Evolutionary conservation across 2,113 vertebrate genomes (phyloP).

Genomic region (Erythrolamprus reginae): DNA sequence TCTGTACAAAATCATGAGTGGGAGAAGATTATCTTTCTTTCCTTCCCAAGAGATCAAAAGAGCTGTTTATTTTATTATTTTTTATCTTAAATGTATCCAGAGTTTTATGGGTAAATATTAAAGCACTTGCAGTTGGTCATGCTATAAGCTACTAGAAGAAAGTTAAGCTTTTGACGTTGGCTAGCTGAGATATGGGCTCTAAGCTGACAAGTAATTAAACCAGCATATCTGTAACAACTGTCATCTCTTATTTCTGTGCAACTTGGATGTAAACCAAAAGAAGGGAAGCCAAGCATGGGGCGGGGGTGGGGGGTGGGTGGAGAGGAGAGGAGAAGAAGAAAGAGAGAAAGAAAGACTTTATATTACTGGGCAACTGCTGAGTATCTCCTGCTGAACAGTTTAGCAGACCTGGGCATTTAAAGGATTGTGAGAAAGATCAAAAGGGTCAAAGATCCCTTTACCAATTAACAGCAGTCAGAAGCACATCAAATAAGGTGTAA

Average conservation of each 20-base stretch:
- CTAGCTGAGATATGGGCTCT: conserved; percentile 90
- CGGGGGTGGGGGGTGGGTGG: neutral
- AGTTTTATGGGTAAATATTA: conserved; percentile 82
- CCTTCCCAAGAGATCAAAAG: conserved; percentile 71
- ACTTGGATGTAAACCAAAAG: conserved; percentile 91
- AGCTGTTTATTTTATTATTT: conserved; percentile 64
- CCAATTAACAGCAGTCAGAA: conserved; percentile 85
- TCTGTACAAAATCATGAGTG: conserved; percentile 10
- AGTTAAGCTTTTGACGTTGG: conserved; percentile 89
- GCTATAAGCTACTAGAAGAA: conserved; percentile 91
- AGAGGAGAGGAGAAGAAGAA: conserved; percentile 32
- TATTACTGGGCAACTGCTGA: conserved; percentile 78
- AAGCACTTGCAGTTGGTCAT: conserved; percentile 90
- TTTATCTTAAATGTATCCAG: conserved; percentile 85
- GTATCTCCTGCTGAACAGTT: conserved; percentile 83
- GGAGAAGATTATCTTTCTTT: conserved; percentile 31
- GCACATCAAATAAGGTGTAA: conserved; percentile 88
- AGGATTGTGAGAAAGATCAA: conserved; percentile 84
- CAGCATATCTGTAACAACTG: conserved; percentile 95
- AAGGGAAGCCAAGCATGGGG: conserved; percentile 68
- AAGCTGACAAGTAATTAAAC: conserved; percentile 99
- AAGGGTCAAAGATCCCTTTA: conserved; percentile 86
- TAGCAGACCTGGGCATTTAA: conserved; percentile 87
- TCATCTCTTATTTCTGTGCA: conserved; percentile 94
- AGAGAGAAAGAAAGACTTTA: conserved; percentile 71